A percentile compares a stretch with the other conserved stretches of the same genome.
Conservation (phyloP, 2,888 invertebrate species). For the Dorcus parallelipipedus region DNA sequence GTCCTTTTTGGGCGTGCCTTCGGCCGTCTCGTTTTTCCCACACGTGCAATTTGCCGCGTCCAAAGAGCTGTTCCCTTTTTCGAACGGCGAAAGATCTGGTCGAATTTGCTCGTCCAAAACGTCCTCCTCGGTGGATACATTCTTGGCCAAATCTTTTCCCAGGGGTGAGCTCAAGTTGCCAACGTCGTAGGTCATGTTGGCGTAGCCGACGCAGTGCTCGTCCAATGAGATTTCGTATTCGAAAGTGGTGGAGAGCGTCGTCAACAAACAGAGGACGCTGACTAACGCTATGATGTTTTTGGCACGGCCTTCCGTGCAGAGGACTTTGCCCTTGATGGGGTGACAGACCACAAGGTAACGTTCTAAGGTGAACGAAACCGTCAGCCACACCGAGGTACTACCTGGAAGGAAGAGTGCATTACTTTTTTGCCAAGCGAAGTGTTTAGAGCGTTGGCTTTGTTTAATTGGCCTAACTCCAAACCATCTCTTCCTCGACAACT, state of each 20-base stretch:
- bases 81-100: neutral
- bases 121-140: neutral
- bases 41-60: neutral
- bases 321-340: constrained; percentile 66
- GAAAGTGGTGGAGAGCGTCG: constrained; percentile 64
- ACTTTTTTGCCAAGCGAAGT: neutral
- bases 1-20: neutral
- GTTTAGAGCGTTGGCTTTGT: neutral
- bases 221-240: constrained; percentile 56
- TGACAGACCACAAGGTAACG: constrained; percentile 73
- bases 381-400: constrained; percentile 71
- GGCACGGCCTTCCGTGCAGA: constrained; percentile 69
- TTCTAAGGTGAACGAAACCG: constrained; percentile 72
- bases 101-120: neutral
- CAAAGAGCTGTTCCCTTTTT: neutral
- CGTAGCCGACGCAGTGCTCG: constrained; percentile 32
- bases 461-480: neutral
- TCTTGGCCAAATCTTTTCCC: neutral
- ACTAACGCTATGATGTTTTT: constrained; percentile 61
- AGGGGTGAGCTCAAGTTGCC: neutral
- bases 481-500: neutral
- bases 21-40: neutral
- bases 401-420: constrained; percentile 39
- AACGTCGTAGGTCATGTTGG: neutral
- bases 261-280: constrained; percentile 57